These are phyloP conservation scores for Megalurothrips usitatus DNA, from an alignment of 2,888 invertebrate genomes.

Conservation along the genomic window DNA sequence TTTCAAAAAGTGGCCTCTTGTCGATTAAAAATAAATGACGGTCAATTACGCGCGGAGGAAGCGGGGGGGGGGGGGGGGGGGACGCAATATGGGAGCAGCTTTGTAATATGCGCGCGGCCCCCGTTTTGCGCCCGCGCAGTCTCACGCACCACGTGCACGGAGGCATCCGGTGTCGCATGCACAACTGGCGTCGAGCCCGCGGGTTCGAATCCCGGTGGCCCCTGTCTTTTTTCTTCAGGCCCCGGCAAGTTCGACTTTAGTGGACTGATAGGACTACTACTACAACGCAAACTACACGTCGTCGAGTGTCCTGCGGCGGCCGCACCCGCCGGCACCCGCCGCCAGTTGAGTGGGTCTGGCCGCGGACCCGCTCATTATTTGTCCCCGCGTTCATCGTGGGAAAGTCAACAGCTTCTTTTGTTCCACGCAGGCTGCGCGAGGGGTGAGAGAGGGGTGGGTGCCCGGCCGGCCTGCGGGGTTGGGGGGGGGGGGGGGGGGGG, in stretches of 20 bases:
- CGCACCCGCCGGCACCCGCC: too few relatives aligned
- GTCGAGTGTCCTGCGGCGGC: too few relatives aligned
- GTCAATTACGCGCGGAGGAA: neutral
- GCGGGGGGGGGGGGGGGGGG: neutral
- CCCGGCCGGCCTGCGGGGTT: neutral
- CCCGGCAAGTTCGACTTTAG: neutral
- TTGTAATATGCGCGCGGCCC: too few relatives aligned
- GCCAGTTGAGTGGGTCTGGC: too few relatives aligned
- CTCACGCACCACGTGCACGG: neutral
- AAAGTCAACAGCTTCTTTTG: slow-evolving; percentile 20
- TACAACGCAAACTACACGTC: too few relatives aligned
- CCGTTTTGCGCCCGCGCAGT: neutral
- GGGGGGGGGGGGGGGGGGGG: neutral
- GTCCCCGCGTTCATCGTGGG: neutral
- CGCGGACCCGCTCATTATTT: neutral
- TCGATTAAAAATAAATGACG: slow-evolving; percentile 23
- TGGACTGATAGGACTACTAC: too few relatives aligned
- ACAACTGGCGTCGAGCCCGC: neutral
- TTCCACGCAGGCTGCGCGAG: neutral
- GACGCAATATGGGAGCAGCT: too few relatives aligned
- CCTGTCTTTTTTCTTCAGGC: neutral
- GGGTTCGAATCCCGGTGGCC: too few relatives aligned
- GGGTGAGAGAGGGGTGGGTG: neutral
- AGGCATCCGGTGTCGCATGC: too few relatives aligned
- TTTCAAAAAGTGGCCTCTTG: neutral